Evolutionary conservation across 1,140 invertebrate species (phyloP), one percentile per base, ranked within the genome.

Genomic region (Pseudoatta argentina): DNA sequence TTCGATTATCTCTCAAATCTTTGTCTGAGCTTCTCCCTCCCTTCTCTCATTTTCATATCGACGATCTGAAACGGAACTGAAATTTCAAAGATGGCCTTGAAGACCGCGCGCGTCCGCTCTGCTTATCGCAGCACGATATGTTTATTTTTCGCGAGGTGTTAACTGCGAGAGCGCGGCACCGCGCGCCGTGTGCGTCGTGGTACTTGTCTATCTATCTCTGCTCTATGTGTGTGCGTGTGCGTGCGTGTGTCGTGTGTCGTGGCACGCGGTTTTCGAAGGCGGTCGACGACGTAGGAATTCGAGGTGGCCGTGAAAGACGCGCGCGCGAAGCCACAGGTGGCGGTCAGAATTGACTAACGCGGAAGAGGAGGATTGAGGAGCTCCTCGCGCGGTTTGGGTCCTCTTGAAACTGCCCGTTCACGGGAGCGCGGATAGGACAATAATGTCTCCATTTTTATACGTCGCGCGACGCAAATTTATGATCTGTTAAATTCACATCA

Each of bases 131-230:
- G 82, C 75, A 53, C 64, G 89, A 78, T 77, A 78, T 91, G 83
- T 91, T 91, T 91, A 78, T 91, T 90, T 90, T 90, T 91, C 87
- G 24, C 89, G 61, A 78, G 89, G 71, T 75, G 78, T 69, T 89
- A 69, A 73, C 73, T 79, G 63, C 44, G 71, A 53, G 64, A 73
- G 18, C 86, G 44, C 44, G 57, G 10, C 44, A 51, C n/a, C 30
- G 30, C 24, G 24, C 24, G 0, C 24, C 24, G 5, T 3, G 27
- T 30, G 21, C 21, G 27, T 14, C 18, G 27, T 16, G 51, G 18
- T n/a, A 16, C 34, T 27, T 4, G 12, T 30, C 18, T 73, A 59
- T 44, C 18, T 73, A 27, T 53, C 21, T n/a, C 7, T 24, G n/a
- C 21, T 18, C 16, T 21, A 14, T 8, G 14, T n/a, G 53, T 44